Evolutionary conservation across 2,113 vertebrate genomes (phyloP).

Genomic region (Pogona vitticeps): DNA sequence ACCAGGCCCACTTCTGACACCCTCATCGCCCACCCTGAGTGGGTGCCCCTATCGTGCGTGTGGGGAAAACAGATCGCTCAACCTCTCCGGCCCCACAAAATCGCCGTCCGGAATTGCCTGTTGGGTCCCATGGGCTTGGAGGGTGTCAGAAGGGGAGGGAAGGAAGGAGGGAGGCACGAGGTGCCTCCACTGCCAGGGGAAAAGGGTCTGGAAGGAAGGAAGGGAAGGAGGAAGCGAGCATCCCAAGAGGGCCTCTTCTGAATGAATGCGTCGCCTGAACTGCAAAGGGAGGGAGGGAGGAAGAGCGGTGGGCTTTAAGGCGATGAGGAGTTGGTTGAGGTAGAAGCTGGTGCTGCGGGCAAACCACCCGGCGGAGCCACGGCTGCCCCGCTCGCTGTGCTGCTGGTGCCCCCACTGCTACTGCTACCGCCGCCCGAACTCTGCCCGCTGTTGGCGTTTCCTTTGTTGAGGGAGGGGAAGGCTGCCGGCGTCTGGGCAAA

Average conservation of each 20-base stretch:
- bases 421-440: conserved; percentile 10
- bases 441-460: conserved; percentile 37
- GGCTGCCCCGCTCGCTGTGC: conserved; percentile 46
- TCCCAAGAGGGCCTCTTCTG: not conserved
- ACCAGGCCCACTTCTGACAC: not conserved
- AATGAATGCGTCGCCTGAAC: too few species aligned
- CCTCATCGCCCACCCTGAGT: not conserved
- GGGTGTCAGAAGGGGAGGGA: not conserved
- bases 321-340: conserved; percentile 85
- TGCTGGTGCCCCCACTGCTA: conserved; percentile 29
- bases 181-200: not conserved
- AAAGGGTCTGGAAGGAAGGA: not conserved
- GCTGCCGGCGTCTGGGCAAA: conserved; percentile 88
- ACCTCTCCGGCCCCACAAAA: too few species aligned
- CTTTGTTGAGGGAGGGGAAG: conserved; percentile 79
- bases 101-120: not conserved
- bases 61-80: too few species aligned
- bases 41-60: not conserved
- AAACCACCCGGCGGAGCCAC: conserved; percentile 46
- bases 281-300: not conserved
- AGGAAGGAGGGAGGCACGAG: not conserved
- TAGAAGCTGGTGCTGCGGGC: conserved; percentile 83
- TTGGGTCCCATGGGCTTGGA: too few species aligned
- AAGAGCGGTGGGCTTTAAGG: conserved; percentile 66
- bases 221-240: not conserved